Base-by-base conservation (phyloP, 1,140 invertebrate species). In the Drosophila tristis region DNA sequence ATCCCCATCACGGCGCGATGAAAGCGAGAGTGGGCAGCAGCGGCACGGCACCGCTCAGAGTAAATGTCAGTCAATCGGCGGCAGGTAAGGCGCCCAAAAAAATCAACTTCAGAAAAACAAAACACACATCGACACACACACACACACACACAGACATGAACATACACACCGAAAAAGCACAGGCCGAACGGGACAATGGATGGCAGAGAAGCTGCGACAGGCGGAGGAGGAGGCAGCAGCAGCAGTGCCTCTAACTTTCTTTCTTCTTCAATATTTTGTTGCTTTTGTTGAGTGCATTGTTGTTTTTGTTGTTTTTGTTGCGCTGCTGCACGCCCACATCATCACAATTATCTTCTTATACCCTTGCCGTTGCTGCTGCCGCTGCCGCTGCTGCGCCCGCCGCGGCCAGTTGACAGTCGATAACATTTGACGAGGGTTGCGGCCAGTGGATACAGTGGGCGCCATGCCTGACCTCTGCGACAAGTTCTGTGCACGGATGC, bases 231-330 rank as follows among this genome's bases (percentile, higher is more conserved):
- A 48, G 54, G 60, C 35, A 44, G 35, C n/a, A n/a, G n/a, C n/a
- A n/a, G n/a, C n/a, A n/a, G n/a, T n/a, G n/a, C 43, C 66, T 63
- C 81, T 50, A 85, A 86, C 81, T 86, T 86, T 86, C 79, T 81
- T 81, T 71, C 79, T 78, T 82, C 57, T 74, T 58, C 57, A 66
- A 61, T 67, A 73, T 81, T 74, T 75, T 54, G 80, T 62, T 68
- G 62, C 51, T 51, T 84, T 71, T 73, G 74, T 67, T 74, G 44
- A 31, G 49, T 50, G 31, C 55, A 58, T 16, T 54, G 68, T 80
- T 75, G 64, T 78, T 74, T 42, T 48, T 70, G 35, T 23, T 71
- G 51, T n/a, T n/a, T 0, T 48, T 45, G 42, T 13, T 56, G 54
- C 15, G 56, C 11, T 63, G 62, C 44, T 49, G 62, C 60, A 77